Evolutionary conservation across 2,113 vertebrate species (phyloP), one percentile per base, ranked within the genome.

Genomic region (Neolamprologus cancellatus): DNA sequence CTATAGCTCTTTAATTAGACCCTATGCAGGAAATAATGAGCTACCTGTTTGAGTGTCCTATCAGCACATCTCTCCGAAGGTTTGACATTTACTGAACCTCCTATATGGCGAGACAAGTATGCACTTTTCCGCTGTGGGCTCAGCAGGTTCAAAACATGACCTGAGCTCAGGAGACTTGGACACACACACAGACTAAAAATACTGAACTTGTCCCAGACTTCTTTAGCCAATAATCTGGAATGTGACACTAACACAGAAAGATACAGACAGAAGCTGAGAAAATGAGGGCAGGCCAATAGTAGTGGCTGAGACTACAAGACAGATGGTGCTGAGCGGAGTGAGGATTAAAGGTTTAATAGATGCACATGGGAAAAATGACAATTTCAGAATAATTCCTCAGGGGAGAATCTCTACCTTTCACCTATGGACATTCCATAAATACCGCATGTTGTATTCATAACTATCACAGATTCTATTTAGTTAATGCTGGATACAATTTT

Each of bases 61-160:
- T 92, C 90, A 92, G 90, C 89, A 88, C 81, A 89, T 90, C 82
- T 87, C 90, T 87, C 86, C 11, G 36, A 79, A 66, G 92, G 36
- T 83, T 85, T 95, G 93, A 94, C 93, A 94, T 94, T 94, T 94
- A 87, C 82, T 76, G 78, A 81, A 83, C 81, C 78, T 12, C 69
- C 30, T 76, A 36, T 30, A 17, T 74, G 82, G 74, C 3, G 48
- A 66, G 66, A n/a, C 83, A 82, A 91, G 50, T 64, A 78, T 71
- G 57, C 44, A 8, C 28, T 66, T 13, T 85, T 84, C 53, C 5
- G 64, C n/a, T 53, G 61, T 76, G 69, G 28, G 78, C 71, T 61
- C 53, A 76, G 82, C 30, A 64, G 69, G 57, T 88, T 84, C 44
- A 25, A 34, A 7, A 34, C 32, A 50, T 8, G 8, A 76, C 55